These are phyloP conservation scores for Watsonalla binaria DNA, from an alignment of 2,888 invertebrate species.

Conservation along the genomic window DNA sequence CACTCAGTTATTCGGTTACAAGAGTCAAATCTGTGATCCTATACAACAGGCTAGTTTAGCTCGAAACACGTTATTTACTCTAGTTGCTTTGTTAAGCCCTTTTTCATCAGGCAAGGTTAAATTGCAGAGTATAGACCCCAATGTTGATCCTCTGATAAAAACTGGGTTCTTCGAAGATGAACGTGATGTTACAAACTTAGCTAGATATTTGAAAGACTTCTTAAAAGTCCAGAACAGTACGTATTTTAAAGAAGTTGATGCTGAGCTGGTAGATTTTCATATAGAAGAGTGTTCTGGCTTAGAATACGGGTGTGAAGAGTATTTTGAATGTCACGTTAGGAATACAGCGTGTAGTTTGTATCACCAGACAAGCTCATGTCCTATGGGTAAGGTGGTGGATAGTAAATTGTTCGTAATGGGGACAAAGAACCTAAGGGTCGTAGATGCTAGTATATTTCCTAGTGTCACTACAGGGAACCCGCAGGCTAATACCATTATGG, in stretches of 20 bases:
- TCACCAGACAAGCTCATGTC: slow-evolving; percentile 3
- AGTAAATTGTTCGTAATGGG: neutral
- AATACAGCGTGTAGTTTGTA: slow-evolving; percentile 2
- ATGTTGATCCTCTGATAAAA: slow-evolving; percentile 75
- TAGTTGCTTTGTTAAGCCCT: slow-evolving; percentile 44
- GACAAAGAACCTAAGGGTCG: neutral
- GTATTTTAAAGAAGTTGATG: slow-evolving; percentile 48
- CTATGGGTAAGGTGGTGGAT: slow-evolving; percentile 4
- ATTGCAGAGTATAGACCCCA: slow-evolving; percentile 71
- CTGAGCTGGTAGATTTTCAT: slow-evolving; percentile 27
- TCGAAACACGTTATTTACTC: slow-evolving; percentile 14
- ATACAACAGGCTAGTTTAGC: slow-evolving; percentile 15
- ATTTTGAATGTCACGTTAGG: slow-evolving; percentile 17
- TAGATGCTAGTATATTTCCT: slow-evolving; percentile 2
- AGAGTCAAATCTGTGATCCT: slow-evolving; percentile 22
- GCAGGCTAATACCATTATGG: neutral
- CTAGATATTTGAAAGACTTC: slow-evolving; percentile 44
- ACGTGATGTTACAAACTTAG: slow-evolving; percentile 62
- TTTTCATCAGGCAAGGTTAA: slow-evolving; percentile 71
- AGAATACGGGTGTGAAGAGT: slow-evolving; percentile 3
- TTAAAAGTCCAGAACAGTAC: slow-evolving; percentile 47
- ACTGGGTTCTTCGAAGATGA: slow-evolving; percentile 75
- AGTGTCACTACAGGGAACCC: neutral
- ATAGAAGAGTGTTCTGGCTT: slow-evolving; percentile 11
- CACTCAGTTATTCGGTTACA: slow-evolving; percentile 20